Base-by-base conservation (phyloP, 1,140 invertebrate genomes). In the Solenopsis invicta region DNA sequence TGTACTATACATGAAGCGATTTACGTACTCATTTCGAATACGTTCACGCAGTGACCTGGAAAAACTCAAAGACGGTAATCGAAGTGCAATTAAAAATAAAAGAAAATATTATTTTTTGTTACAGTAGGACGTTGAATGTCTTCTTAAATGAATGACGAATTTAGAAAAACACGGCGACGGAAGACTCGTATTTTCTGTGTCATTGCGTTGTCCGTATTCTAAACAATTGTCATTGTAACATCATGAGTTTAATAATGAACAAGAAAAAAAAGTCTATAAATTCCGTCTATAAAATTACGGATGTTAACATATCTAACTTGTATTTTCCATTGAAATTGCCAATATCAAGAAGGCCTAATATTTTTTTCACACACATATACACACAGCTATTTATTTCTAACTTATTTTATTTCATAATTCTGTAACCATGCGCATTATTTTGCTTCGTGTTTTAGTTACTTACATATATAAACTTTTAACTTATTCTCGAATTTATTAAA, bases 101-200 rank as follows among this genome's bases (percentile, higher is more conserved):
- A 74, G 74, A 48, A 48, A 75, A 85, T 91, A 89, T 89, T 91
- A 89, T 89, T 91, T 91, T 91, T 87, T 24, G 69, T 91, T 91
- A 91, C 75, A 87, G 56, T 74, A 77, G 62, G 34, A 45, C 16
- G 29, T 86, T 56, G 71, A 74, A 76, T 29, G 29, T 87, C 56
- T 90, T 48, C 45, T 41, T 59, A 52, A 29, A n/a, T 87, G 88
- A 69, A 89, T 85, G 75, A 82, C 16, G 16, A 88, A 52, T 71
- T 56, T 80, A 85, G 29, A 85, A 56, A 29, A 84, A 52, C 61
- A 56, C 24, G 54, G 29, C 29, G 45, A 18, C 10, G n/a, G 52
- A 59, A 48, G 61, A 76, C 21, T 74, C 9, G 74, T 61, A 48
- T 90, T 81, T 56, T 59, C 12, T 64, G 61, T 67, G 87, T 85